Evolutionary conservation across 2,797 vertebrate species (phyloP).

Genomic region (Acridotheres tristis): DNA sequence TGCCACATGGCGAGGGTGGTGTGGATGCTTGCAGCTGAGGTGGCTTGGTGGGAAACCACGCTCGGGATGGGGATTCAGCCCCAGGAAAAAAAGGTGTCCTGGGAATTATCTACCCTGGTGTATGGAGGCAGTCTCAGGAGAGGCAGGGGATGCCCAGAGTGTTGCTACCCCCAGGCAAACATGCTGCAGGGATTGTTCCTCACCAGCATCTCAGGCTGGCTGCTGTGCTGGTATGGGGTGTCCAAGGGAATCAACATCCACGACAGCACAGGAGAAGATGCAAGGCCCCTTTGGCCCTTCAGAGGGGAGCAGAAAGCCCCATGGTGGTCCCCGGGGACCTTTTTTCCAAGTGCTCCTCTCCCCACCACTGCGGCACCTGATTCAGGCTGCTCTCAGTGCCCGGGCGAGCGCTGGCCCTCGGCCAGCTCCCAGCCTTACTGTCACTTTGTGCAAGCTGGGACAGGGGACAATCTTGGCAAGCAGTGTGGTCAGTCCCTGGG

Average conservation of each 20-base stretch:
- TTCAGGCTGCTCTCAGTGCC: not conserved
- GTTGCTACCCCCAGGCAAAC: accelerated
- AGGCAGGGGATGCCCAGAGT: not conserved
- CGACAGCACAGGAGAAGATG: not conserved
- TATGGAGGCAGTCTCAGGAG: not conserved
- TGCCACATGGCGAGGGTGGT: not conserved
- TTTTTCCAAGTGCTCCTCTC: not conserved
- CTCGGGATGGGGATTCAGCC: not conserved
- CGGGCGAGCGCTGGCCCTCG: not conserved
- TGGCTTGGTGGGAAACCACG: not conserved
- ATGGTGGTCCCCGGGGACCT: not conserved
- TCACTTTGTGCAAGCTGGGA: conserved; percentile 27
- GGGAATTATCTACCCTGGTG: not conserved
- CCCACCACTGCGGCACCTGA: conserved; percentile 25
- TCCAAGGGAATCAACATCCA: not conserved
- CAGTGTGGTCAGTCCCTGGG: accelerated
- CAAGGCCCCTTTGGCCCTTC: not conserved
- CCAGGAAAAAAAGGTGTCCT: not conserved
- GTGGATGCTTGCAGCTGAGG: not conserved
- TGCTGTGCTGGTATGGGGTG: not conserved
- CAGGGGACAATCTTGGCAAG: not conserved
- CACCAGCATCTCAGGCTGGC: not conserved
- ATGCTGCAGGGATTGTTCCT: not conserved
- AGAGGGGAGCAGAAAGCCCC: not conserved
- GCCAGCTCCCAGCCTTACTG: conserved; percentile 1